Conservation (phyloP, 2,888 invertebrate genomes). For the Metallyticus violacea region DNA sequence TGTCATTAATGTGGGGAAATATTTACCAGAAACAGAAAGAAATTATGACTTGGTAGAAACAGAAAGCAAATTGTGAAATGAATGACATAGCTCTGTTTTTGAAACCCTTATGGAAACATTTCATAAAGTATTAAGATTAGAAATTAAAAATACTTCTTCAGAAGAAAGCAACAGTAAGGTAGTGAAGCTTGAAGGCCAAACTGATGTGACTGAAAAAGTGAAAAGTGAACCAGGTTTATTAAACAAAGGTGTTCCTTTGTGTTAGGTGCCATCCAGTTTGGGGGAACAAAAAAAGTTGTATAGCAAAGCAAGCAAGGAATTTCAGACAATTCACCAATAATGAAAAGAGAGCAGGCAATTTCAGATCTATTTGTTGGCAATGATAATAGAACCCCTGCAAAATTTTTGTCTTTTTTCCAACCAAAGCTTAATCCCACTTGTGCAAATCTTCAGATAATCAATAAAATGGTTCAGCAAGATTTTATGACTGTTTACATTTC, state of each 20-base stretch:
- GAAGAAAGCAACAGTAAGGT: conserved; percentile 40
- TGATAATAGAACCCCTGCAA: not conserved
- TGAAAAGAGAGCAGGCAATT: not conserved
- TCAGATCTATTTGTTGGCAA: not conserved
- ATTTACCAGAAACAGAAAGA: not conserved
- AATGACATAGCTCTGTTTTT: conserved; percentile 42
- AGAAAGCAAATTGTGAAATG: not conserved
- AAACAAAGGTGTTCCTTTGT: not conserved
- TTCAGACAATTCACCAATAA: not conserved
- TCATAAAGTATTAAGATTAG: conserved; percentile 42
- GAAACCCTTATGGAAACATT: conserved; percentile 43
- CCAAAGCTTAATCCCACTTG: not conserved
- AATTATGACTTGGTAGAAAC: not conserved
- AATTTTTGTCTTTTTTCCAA: not conserved
- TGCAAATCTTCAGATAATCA: not conserved
- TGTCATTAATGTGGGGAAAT: not conserved
- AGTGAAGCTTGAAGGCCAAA: conserved; percentile 42
- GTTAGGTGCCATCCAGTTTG: not conserved
- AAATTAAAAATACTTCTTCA: conserved; percentile 26
- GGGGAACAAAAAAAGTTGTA: not conserved
- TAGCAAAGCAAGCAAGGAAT: not conserved
- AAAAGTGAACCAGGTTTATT: not conserved
- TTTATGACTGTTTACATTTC: not conserved
- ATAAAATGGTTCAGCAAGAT: not conserved
- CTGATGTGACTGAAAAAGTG: conserved; percentile 43